Evolutionary conservation across 2,113 vertebrate species (phyloP), one percentile per base, ranked within the genome.

Genomic region (Vulpes lagopus): DNA sequence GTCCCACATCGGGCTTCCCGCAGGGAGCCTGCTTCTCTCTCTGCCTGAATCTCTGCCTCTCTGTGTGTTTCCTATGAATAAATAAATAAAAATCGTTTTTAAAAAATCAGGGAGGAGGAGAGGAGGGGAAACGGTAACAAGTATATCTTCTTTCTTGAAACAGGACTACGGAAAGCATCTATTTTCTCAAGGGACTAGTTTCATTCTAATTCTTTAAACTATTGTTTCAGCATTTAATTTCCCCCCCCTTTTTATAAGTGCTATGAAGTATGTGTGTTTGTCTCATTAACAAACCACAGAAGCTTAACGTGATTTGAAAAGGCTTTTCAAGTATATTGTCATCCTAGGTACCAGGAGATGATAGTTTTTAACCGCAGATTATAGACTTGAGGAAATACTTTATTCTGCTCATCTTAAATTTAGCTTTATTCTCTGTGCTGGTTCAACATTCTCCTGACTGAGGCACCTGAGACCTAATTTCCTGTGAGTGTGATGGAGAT

Each of bases 241-340:
- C 0, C 35, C 76, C 35, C 76, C 73, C 73, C 53, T 76, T 83
- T 91, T 84, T 60, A 16, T 25, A 60, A 82, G 10, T 73, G 5
- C 3, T 91, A 0, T 93, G 5, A 82, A 55, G 12, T 80, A 73
- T 17, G 16, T 89, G 11, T 64, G 16, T 67, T 9, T 81, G 49
- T 94, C 83, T 94, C 60, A 51, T 95, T 22, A 94, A 78, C 30
- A 88, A 92, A 89, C n/a, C 23, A 57, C 2, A 94, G 51, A 32
- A 92, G 11, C 80, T 78, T 95, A 80, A 59, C 2, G 11, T 81
- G 20, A 1, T 78, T 96, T 92, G n/a, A 59, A 97, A 89, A 76
- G 20, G 0, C 2, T 96, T 95, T 79, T 62, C 30, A 65, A 90
- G 23, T 43, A 1, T 35, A 9, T 60, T 92, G 3, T 10, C 71